A percentile compares a stretch with the other conserved stretches of the same genome.
These are phyloP conservation scores for Piezodorus guildinii DNA, from an alignment of 1,140 invertebrate genomes.

Conservation along the genomic window DNA sequence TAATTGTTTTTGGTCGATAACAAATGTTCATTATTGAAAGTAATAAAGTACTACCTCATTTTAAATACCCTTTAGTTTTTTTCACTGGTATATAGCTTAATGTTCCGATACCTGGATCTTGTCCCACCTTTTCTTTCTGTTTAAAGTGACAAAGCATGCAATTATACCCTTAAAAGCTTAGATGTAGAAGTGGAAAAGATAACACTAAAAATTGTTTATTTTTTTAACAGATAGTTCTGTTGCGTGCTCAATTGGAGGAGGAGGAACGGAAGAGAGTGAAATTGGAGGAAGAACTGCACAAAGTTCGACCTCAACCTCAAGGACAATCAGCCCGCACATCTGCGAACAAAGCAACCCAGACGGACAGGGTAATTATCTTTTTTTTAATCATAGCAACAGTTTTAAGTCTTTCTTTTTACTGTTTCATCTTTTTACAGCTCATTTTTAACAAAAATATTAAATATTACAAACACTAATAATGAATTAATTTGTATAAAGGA, in stretches of 20 bases:
- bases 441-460: background rate
- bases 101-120: too few relatives aligned
- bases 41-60: too few relatives aligned
- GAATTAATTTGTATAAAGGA: background rate
- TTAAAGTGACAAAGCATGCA: too few relatives aligned
- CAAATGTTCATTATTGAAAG: too few relatives aligned
- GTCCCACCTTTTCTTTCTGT: too few relatives aligned
- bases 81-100: too few relatives aligned
- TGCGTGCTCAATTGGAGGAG: slow-evolving; percentile 52
- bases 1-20: too few relatives aligned
- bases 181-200: too few relatives aligned
- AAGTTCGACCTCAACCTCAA: slow-evolving; percentile 30
- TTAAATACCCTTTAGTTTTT: too few relatives aligned
- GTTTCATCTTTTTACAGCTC: background rate
- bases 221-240: slow-evolving; percentile 31
- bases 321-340: background rate
- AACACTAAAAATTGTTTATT: background rate
- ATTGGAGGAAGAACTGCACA: slow-evolving; percentile 43
- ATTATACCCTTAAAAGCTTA: too few relatives aligned
- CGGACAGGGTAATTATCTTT: slow-evolving; percentile 46
- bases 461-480: background rate
- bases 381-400: background rate
- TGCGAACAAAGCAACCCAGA: slow-evolving; percentile 49
- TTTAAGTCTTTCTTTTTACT: background rate
- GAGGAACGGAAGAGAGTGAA: slow-evolving; percentile 53